Conservation (phyloP, 2,113 vertebrate genomes). For the Desmodus rotundus region DNA sequence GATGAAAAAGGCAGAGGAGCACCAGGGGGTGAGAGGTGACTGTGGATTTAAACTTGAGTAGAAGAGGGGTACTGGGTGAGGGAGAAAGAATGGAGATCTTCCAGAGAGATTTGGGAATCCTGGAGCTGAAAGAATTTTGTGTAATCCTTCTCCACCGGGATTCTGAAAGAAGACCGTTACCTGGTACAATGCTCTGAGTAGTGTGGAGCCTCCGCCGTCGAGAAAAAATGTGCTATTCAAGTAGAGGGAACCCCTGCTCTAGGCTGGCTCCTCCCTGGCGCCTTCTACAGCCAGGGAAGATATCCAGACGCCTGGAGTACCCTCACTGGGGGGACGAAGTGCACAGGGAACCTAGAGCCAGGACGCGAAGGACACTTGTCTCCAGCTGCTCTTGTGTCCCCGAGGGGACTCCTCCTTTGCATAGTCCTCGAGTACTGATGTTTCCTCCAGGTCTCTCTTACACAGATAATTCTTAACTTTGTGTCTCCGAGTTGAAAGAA, state of each 20-base stretch:
- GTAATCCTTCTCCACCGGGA: background rate
- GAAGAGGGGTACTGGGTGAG: background rate
- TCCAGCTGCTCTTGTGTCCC: background rate
- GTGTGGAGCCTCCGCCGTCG: background rate
- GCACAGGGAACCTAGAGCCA: background rate
- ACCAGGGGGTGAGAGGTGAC: background rate
- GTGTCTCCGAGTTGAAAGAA: background rate
- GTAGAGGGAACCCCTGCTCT: background rate
- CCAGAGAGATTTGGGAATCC: background rate
- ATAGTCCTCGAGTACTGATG: accelerated
- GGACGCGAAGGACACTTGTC: background rate
- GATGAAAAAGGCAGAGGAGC: background rate
- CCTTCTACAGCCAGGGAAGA: background rate
- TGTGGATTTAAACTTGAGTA: background rate
- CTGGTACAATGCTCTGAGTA: background rate
- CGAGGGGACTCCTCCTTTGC: background rate
- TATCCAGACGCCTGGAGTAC: background rate
- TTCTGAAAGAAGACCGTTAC: background rate
- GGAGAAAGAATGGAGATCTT: background rate
- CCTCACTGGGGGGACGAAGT: background rate
- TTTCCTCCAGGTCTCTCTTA: background rate
- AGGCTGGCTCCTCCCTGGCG: background rate
- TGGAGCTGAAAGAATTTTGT: background rate
- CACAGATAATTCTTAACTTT: background rate
- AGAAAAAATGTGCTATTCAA: background rate